Base-by-base conservation (phyloP, 2,888 invertebrate genomes). In the Drosophila kanekoi region DNA sequence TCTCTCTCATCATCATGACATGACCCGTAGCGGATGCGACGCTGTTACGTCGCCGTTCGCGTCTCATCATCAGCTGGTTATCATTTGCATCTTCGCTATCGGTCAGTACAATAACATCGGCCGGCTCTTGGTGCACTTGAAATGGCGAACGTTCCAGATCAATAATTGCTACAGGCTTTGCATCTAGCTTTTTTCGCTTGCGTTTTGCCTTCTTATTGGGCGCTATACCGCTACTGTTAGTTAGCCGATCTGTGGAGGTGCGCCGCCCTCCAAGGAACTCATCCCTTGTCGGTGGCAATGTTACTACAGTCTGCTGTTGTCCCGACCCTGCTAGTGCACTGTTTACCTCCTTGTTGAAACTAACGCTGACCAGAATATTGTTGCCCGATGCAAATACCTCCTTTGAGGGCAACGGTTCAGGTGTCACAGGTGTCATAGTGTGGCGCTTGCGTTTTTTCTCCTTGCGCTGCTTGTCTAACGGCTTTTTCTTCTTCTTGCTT, bases 381-480 rank as follows among this genome's bases (percentile, higher is more conserved):
- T 98, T 97, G 3, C 98, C 98, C 11, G 97, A 97, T 0, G 98
- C 97, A 91, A 97, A 98, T 3, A 98, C 97, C 93, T 97, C 97
- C 91, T 98, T 98, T 2, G 96, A 96, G 0, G 96, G 96, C 54
- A 93, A 94, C 45, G 92, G 87, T 70, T 87, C 90, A 91, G 94
- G 90, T 58, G 90, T 89, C 72, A 91, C 90, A 91, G 94, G 90
- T 58, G 90, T 89, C 72, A 91, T 89, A 11, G 91, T 91, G 23
- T 90, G 93, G 8, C 92, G 84, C 32, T 80, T 90, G 2, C 92
- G 91, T 51, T 91, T 90, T 63, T 91, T 93, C 37, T 91, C 92
- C 57, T 91, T 91, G 4, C 90, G 72, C 14, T 60, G 83, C 43
- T 88, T 86, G 2, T 86, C 85, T 18, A 79, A 11, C 1, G 61